Evolutionary conservation across 2,888 invertebrate genomes (phyloP).

Genomic region (Heliconius aoede): DNA sequence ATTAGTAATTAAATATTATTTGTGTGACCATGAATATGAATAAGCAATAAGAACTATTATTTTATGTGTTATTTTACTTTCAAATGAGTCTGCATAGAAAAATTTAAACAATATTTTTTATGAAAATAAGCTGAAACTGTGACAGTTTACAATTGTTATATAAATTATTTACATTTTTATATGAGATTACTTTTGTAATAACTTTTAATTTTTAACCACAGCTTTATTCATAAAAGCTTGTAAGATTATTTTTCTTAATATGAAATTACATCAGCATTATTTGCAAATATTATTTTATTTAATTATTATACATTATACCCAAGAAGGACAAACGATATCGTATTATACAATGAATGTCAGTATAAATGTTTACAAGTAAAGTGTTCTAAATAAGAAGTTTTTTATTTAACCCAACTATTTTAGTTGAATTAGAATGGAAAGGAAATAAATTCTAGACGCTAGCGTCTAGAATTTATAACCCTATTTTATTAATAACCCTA

Average conservation of each 20-base stretch:
- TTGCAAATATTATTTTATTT: background rate
- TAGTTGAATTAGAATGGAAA: too few species aligned
- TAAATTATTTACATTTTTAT: constrained; percentile 3
- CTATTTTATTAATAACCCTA: too few species aligned
- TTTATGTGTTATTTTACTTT: constrained; percentile 6
- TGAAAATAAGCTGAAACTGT: background rate
- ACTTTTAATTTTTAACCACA: background rate
- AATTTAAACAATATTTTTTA: background rate
- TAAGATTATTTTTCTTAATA: background rate
- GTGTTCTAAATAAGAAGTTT: background rate
- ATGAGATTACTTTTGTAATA: constrained; percentile 1
- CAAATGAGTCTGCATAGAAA: background rate
- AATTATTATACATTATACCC: constrained; percentile 2
- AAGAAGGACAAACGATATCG: background rate
- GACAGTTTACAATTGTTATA: background rate
- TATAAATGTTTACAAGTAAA: constrained; percentile 4
- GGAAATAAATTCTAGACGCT: too few species aligned
- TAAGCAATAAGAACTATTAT: constrained; percentile 1
- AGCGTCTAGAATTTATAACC: too few species aligned
- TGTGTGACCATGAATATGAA: background rate
- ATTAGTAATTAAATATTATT: constrained; percentile 17
- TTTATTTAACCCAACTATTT: background rate
- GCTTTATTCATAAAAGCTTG: background rate
- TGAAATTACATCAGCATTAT: background rate
- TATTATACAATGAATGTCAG: background rate